Base-by-base conservation (phyloP, 2,113 vertebrate species). In the Protobothrops flavoviridis region DNA sequence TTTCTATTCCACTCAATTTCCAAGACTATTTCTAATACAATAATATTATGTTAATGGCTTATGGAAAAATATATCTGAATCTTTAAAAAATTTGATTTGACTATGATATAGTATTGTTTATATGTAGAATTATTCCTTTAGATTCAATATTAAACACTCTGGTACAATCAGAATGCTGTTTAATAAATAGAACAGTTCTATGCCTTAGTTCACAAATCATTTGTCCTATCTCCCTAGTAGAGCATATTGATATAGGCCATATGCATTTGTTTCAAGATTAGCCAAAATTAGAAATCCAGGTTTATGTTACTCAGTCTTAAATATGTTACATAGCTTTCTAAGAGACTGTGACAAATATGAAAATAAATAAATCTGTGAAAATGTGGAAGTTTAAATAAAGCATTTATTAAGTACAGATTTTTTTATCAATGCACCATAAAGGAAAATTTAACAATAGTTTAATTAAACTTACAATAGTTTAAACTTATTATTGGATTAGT, bases 311-410 rank as follows among this genome's bases (percentile, higher is more conserved):
- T 23, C 64, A 3, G 74, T 4, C 90, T 91, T 93, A 96, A 87
- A 64, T 91, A 94, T 29, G 39, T 81, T 50, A 93, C 90, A 94
- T 20, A 94, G 2, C 20, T 85, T 96, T 93, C n/a, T 93, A 93
- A 86, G 45, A 39, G 8, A 87, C 95, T 89, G 94, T 87, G 90
- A 33, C 90, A 96, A 94, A 95, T 91, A 94, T 85, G 92, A 59
- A 53, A 92, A 94, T 91, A 20, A 95, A 93, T 93, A 94, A 95
- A 94, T 94, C 43, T 57, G 61, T 89, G 57, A 94, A 56, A 90
- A 69, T 87, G 29, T 57, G 81, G 48, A 85, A 64, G 45, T 48
- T 93, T 92, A 92, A 92, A 93, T 59, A 91, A 45, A 94, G 48
- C 52, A 94, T 90, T 88, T 93, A 52, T 95, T 94, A 69, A 96